Percentiles rank a stretch among this genome's conserved stretches.
Evolutionary conservation across 2,113 vertebrate genomes (phyloP).

Genomic region (Sinocyclocheilus maitianheensis): DNA sequence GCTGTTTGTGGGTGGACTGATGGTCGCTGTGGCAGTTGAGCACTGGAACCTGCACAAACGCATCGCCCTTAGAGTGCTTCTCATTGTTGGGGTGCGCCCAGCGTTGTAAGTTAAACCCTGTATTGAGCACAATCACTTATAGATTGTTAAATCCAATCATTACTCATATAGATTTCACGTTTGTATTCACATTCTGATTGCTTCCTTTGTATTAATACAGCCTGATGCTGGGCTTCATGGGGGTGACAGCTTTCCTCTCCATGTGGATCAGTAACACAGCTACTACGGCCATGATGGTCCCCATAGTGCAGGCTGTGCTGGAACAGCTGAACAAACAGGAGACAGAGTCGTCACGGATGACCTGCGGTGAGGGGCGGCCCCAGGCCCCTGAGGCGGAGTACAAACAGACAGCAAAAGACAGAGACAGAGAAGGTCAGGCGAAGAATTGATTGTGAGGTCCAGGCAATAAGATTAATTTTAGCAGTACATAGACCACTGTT

Average conservation of each 20-base stretch:
- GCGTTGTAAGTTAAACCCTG: conserved; percentile 80
- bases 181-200: not conserved
- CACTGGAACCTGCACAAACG: conserved; percentile 96
- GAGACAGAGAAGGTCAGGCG: too few relatives aligned
- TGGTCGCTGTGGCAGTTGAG: conserved; percentile 91
- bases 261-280: conserved; percentile 99
- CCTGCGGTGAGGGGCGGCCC: too few relatives aligned
- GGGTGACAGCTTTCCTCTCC: conserved; percentile 90
- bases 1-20: conserved; percentile 91
- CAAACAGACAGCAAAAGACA: too few relatives aligned
- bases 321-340: conserved; percentile 68
- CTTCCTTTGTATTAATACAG: conserved; percentile 65
- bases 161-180: not conserved
- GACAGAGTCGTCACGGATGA: too few relatives aligned
- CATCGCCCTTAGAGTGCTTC: conserved; percentile 87
- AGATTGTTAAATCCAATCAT: not conserved
- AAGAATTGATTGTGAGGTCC: too few relatives aligned
- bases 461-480: too few relatives aligned
- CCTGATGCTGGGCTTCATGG: conserved; percentile 96
- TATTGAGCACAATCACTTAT: not conserved
- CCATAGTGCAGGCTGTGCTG: conserved; percentile 91
- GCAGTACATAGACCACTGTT: too few relatives aligned
- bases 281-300: conserved; percentile 96
- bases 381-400: too few relatives aligned
- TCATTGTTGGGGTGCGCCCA: conserved; percentile 87